Evolutionary conservation across 1,140 invertebrate species (phyloP).

Genomic region (Steinernema khuongi): DNA sequence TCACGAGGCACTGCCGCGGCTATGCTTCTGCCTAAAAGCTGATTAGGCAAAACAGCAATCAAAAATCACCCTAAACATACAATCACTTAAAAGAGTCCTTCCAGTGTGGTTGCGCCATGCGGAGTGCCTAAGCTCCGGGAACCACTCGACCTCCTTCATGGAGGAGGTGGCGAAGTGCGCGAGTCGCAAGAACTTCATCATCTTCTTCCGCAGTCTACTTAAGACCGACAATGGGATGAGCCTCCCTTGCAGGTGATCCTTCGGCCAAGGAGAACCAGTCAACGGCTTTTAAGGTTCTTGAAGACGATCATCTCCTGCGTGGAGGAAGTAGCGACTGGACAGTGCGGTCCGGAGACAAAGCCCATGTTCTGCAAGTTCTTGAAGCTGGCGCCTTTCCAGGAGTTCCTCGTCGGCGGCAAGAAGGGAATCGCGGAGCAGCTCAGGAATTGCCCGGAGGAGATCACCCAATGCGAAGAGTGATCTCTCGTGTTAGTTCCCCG

Average conservation of each 20-base stretch:
- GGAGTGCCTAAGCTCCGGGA: background rate
- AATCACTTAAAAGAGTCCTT: too few relatives aligned
- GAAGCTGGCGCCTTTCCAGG: background rate
- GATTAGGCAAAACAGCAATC: too few relatives aligned
- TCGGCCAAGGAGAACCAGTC: background rate
- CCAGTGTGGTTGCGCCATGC: background rate
- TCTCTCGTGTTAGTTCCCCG: too few relatives aligned
- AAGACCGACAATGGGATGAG: background rate
- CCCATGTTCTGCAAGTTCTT: constrained; percentile 8
- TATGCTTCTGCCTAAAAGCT: too few relatives aligned
- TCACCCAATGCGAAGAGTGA: background rate
- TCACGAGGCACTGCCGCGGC: too few relatives aligned
- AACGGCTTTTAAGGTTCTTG: background rate
- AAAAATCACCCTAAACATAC: too few relatives aligned
- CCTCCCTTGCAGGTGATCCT: background rate
- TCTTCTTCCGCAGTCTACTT: background rate
- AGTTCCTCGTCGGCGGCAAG: background rate
- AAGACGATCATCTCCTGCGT: background rate
- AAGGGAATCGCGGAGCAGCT: background rate
- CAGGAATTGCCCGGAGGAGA: background rate
- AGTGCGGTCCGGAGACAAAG: background rate
- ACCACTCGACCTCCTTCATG: background rate
- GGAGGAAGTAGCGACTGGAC: background rate
- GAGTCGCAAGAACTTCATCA: background rate
- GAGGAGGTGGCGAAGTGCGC: background rate